Conservation (phyloP, 2,113 vertebrate species). For the Pagrus major region DNA sequence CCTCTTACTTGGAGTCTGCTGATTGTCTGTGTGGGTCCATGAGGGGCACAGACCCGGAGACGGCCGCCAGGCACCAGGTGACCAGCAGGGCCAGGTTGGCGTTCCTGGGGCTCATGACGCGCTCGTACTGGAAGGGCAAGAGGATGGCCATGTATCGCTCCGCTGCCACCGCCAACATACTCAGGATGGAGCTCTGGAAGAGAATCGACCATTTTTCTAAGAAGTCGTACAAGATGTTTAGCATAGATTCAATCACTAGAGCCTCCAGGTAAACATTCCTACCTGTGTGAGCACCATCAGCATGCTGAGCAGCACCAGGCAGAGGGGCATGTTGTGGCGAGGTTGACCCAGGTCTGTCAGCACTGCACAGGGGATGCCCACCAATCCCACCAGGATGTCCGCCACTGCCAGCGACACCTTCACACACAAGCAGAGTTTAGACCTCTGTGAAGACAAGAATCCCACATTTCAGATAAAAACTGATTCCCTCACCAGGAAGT, state of each 20-base stretch:
- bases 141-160: constrained; percentile 84
- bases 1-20: constrained; percentile 40
- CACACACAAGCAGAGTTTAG: not conserved
- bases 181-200: constrained; percentile 78
- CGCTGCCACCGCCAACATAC: constrained; percentile 77
- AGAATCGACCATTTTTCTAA: not conserved
- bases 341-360: constrained; percentile 77
- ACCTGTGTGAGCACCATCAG: constrained; percentile 78
- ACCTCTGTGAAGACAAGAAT: not conserved
- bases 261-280: not conserved
- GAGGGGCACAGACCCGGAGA: constrained; percentile 63
- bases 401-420: constrained; percentile 76
- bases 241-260: no score
- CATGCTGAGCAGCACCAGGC: constrained; percentile 73
- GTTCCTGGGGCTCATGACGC: constrained; percentile 77
- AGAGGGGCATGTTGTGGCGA: constrained; percentile 74
- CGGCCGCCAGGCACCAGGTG: constrained; percentile 63
- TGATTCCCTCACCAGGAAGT: constrained; percentile 75
- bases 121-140: constrained; percentile 78
- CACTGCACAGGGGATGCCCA: constrained; percentile 82
- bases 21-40: constrained; percentile 65
- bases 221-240: no score
- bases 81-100: constrained; percentile 69
- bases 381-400: constrained; percentile 78
- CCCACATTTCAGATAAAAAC: not conserved